A percentile compares a stretch with the other conserved stretches of the same genome.
Conservation (phyloP, 2,888 invertebrate genomes). For the Trachelus troglodyta region DNA sequence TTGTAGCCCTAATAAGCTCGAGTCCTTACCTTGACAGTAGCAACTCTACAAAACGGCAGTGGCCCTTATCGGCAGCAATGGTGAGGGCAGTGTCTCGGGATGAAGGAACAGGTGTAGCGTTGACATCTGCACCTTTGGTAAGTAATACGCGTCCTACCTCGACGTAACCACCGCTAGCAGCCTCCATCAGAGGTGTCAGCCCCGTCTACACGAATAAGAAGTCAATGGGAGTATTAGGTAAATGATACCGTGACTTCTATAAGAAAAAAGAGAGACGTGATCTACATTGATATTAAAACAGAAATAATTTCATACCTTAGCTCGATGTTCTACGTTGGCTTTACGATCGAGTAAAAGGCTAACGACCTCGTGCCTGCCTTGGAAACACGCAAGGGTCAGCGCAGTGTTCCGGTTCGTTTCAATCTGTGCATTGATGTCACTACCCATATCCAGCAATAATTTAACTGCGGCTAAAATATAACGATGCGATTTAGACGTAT, state of each 20-base stretch:
- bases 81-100: constrained; percentile 98
- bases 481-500: neutral
- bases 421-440: constrained; percentile 99
- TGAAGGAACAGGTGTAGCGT: constrained; percentile 97
- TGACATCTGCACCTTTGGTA: constrained; percentile 98
- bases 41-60: constrained; percentile 91
- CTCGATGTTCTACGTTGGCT: constrained; percentile 98
- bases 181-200: constrained; percentile 98
- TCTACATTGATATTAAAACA: neutral
- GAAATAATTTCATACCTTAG: constrained; percentile 74
- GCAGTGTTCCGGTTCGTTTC: constrained; percentile 99
- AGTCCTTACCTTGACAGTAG: constrained; percentile 73
- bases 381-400: constrained; percentile 97
- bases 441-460: constrained; percentile 95
- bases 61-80: constrained; percentile 99
- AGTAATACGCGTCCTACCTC: constrained; percentile 96
- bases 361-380: constrained; percentile 98
- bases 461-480: constrained; percentile 84
- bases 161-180: constrained; percentile 98
- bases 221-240: neutral
- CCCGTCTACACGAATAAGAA: constrained; percentile 77
- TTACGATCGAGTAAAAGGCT: constrained; percentile 94
- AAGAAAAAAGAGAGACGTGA: neutral
- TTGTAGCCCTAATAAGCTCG: neutral
- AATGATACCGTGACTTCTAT: constrained; percentile 3